Base-by-base conservation (phyloP, 2,797 vertebrate genomes). In the Melanotaenia maccullochi region DNA sequence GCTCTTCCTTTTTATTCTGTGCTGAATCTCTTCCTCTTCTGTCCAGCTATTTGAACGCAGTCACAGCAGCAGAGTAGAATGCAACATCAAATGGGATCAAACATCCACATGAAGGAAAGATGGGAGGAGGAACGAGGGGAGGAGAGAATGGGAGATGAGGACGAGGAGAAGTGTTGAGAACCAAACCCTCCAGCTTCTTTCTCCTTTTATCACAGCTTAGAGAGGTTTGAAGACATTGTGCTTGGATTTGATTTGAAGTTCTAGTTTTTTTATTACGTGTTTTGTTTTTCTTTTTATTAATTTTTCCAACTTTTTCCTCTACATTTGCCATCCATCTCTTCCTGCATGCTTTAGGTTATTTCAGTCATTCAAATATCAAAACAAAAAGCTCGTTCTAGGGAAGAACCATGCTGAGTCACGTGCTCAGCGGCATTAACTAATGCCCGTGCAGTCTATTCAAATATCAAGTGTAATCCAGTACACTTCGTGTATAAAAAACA, bases 11-110 rank as follows among this genome's bases (percentile, higher is more conserved):
- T 33, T 40, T 30, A 25, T 24, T 74, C 60, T 56, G 68, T 78
- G 38, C 33, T 65, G 56, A 52, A 60, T 40, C 32, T 66, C 74
- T 78, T 76, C 47, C 75, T 68, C 77, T 66, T 40, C 70, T 65
- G 52, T 78, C 82, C 85, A 85, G 80, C 77, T 87, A 83, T 71
- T 68, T 42, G 35, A 58, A 60, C 69, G 76, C 75, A 58, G 68
- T 57, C 66, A 28, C 32, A 32, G 42, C 32, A 32, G 65, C 22
- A 33, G 59, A 11, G 28, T 11, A 28, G 12, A 75, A 61, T 36
- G 63, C 71, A 71, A 69, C 47, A 71, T 75, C 75, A 71, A 79
- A 76, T 66, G 77, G 79, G 79, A 80, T 77, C 77, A 81, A 84
- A 82, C 73, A 71, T 82, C 80, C 36, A 74, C 68, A 16, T 47